Base-by-base conservation (phyloP, 2,888 invertebrate genomes). In the Mythimna loreyi region DNA sequence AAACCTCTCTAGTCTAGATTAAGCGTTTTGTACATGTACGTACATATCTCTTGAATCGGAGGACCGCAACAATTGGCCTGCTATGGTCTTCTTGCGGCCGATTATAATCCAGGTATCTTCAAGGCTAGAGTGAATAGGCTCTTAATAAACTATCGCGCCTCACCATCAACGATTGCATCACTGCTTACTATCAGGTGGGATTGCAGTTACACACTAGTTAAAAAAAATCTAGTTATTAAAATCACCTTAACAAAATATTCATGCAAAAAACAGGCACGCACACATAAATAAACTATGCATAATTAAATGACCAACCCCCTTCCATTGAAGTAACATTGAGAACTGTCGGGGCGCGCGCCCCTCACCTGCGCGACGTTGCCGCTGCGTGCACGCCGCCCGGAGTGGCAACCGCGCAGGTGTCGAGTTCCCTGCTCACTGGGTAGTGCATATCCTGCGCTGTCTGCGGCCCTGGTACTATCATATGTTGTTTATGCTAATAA, bases 371-470 rank as follows among this genome's bases (percentile, higher is more conserved):
- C 67, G 74, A 16, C 47, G 85, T 82, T 85, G 85, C 81, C 85
- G 61, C 70, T 83, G 72, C 76, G 77, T 80, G 85, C 85, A 73
- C 75, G 77, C 74, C 30, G 76, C 64, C 30, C 67, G 45, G 68
- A 81, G 71, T 71, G 88, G 89, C 89, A 89, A 89, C 89, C 79
- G 83, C 87, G 64, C 68, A 65, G 59, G 75, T 77, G 75, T 81
- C 75, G 50, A 36, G 72, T 81, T 76, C 77, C 71, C 72, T 68
- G 77, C 59, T 60, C 70, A 21, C 53, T 52, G 47, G 56, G 59
- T 25, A 63, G 65, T 19, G 65, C 23, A 61, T 50, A 59, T 70
- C 69, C 77, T 74, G 61, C 56, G 19, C 52, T 67, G 68, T 68
- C 64, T 79, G 79, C 53, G 61, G 43, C 49, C 57, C 68, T 71